Evolutionary conservation across 53 echinoderm and acorn worm species (phyloP).

Genomic region (Crossaster papposus): DNA sequence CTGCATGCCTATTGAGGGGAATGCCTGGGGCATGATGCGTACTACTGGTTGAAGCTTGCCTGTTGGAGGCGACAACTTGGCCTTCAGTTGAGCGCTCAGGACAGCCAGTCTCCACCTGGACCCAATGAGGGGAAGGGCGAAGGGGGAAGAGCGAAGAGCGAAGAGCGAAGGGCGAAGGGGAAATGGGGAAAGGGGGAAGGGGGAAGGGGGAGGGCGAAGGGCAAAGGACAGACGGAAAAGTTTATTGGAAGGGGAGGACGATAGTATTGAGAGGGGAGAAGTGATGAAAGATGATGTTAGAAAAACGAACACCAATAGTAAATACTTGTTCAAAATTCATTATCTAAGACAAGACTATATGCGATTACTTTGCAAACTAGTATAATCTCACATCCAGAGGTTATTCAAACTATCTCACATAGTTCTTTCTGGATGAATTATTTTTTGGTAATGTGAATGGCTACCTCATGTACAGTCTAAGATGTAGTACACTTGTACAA

Average conservation of each 20-base stretch:
- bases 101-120: constrained; percentile 32
- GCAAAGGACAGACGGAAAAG: too few species aligned
- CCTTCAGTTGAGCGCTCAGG: not conserved
- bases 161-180: not conserved
- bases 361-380: too few species aligned
- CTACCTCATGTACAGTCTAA: too few species aligned
- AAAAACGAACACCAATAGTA: too few species aligned
- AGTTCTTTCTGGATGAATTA: too few species aligned
- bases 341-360: too few species aligned
- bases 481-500: too few species aligned
- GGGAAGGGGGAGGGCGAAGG: too few species aligned
- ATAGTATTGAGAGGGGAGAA: not conserved
- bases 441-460: too few species aligned
- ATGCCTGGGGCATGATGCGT: constrained; percentile 52
- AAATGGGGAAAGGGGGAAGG: not conserved
- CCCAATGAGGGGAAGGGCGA: constrained; percentile 23
- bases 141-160: not conserved
- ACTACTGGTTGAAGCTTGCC: constrained; percentile 7
- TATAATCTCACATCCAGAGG: too few species aligned
- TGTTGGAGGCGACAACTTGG: not conserved
- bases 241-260: not conserved
- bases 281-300: not conserved
- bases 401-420: too few species aligned
- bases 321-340: too few species aligned
- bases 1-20: constrained; percentile 60